Conservation (phyloP, 2,113 vertebrate species). For the Charina bottae region DNA sequence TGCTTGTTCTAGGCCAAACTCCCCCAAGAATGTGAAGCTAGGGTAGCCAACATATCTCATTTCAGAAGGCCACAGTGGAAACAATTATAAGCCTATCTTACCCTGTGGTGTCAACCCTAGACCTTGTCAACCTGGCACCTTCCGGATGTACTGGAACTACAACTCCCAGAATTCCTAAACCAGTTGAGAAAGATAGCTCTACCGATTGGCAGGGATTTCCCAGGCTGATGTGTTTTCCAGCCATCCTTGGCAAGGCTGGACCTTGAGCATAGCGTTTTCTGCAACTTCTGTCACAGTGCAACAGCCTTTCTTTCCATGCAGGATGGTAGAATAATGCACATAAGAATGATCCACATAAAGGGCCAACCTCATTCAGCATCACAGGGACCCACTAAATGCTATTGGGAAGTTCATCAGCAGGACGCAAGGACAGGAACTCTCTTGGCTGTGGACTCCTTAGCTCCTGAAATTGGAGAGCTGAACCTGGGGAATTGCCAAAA, state of each 20-base stretch:
- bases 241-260: not conserved
- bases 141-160: not conserved
- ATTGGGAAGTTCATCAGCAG: no score
- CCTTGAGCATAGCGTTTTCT: not conserved
- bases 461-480: no score
- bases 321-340: not conserved
- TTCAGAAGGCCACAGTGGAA: not conserved
- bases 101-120: not conserved
- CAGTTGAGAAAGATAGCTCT: not conserved
- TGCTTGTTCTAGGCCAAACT: not conserved
- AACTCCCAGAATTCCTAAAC: not conserved
- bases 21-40: not conserved
- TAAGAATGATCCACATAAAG: no score
- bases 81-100: not conserved
- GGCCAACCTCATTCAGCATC: no score
- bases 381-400: no score
- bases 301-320: not conserved
- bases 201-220: not conserved
- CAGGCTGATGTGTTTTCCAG: not conserved
- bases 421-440: no score
- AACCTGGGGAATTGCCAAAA: no score
- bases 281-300: not conserved
- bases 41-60: not conserved
- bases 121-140: not conserved
- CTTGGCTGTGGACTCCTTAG: no score